A percentile compares a stretch with the other conserved stretches of the same genome.
phyloP scores from a whole-genome alignment of 2,797 vertebrate genomes.

The Poeciliopsis paucimaculata region DNA sequence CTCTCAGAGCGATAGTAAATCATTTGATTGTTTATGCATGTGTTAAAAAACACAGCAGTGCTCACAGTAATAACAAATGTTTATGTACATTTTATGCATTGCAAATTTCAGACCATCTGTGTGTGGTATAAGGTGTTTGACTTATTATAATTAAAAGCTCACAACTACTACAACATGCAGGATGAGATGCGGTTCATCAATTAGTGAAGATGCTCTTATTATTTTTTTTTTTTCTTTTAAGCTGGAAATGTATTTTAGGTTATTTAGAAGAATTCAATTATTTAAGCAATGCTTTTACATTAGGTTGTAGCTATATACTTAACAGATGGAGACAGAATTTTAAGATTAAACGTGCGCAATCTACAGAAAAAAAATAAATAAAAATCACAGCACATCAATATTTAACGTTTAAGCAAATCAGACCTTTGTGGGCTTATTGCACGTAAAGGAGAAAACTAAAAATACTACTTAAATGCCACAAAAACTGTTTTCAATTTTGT shows the following conservation, averaged over 20 bases:
- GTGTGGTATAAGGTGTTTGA: conserved; percentile 43
- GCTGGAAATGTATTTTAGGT: not conserved
- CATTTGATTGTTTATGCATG: conserved; percentile 49
- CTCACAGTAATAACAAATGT: conserved; percentile 47
- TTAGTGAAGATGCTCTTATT: not conserved
- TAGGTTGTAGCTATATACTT: not conserved
- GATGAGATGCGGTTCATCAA: conserved; percentile 1
- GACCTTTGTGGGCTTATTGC: conserved; percentile 65
- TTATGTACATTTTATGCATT: conserved; percentile 57
- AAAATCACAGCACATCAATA: conserved; percentile 5
- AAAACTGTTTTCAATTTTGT: conserved; percentile 94
- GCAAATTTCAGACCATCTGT: conserved; percentile 53
- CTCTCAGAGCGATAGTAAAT: conserved; percentile 27
- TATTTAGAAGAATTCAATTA: not conserved
- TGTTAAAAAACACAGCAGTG: conserved; percentile 28
- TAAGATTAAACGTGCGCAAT: conserved; percentile 17
- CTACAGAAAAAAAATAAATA: conserved; percentile 1
- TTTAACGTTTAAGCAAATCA: conserved; percentile 76
- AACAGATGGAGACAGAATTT: conserved; percentile 47
- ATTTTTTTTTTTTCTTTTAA: not conserved
- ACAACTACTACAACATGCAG: conserved; percentile 16
- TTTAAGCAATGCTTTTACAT: not conserved
- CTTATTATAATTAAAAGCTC: conserved; percentile 45
- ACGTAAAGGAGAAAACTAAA: conserved; percentile 65
- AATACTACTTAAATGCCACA: conserved; percentile 89